These are phyloP conservation scores for Tetragnatha montana DNA, from an alignment of 2,888 invertebrate genomes.

Conservation along the genomic window DNA sequence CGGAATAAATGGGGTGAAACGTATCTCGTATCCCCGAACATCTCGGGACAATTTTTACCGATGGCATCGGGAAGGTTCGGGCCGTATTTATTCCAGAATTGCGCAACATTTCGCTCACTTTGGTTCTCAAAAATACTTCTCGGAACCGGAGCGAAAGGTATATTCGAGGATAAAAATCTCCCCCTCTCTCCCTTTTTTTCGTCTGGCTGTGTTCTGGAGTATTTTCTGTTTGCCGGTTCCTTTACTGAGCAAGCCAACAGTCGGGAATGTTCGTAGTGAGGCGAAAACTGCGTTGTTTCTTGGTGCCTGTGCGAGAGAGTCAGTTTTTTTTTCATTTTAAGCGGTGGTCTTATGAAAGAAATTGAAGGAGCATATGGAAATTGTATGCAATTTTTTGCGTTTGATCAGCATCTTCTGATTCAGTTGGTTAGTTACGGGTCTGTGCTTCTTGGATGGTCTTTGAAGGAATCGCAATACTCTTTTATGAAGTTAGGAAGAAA, in stretches of 20 bases:
- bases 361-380: too few species aligned
- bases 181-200: not conserved
- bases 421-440: too few species aligned
- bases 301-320: not conserved
- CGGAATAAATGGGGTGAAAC: constrained; percentile 49
- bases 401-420: too few species aligned
- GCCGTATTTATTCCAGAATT: constrained; percentile 30
- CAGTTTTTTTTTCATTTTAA: not conserved
- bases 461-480: too few species aligned
- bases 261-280: not conserved
- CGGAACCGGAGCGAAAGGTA: constrained; percentile 10
- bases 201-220: not conserved
- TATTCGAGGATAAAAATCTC: not conserved
- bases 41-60: constrained; percentile 43
- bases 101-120: constrained; percentile 35
- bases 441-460: too few species aligned
- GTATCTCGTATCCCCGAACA: constrained; percentile 19
- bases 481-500: too few species aligned
- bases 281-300: not conserved
- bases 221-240: not conserved
- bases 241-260: not conserved
- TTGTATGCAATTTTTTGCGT: too few species aligned
- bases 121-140: not conserved
- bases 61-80: constrained; percentile 7
- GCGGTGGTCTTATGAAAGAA: too few species aligned